Evolutionary conservation across 1,140 invertebrate species (phyloP).

Genomic region (Lepidurus apus): DNA sequence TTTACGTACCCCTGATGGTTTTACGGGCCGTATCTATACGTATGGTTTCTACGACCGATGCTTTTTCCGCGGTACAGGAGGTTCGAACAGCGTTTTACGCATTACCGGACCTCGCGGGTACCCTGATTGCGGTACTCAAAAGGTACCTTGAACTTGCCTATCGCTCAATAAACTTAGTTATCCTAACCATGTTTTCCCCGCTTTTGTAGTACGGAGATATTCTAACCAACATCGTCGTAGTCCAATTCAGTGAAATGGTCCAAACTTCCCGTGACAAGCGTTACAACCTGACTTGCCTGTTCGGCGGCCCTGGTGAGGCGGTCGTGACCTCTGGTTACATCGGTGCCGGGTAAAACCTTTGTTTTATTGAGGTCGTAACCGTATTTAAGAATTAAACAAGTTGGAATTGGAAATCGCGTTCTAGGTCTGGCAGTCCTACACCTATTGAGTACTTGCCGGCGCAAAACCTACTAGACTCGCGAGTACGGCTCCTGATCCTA

Average conservation of each 20-base stretch:
- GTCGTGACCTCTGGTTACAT: slow-evolving; percentile 90
- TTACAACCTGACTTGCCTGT: slow-evolving; percentile 85
- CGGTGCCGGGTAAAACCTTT: slow-evolving; percentile 70
- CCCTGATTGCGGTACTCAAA: slow-evolving; percentile 82
- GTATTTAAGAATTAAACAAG: slow-evolving; percentile 21
- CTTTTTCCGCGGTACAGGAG: slow-evolving; percentile 83
- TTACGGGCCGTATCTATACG: slow-evolving; percentile 82
- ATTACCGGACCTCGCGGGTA: slow-evolving; percentile 83
- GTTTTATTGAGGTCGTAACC: slow-evolving; percentile 11
- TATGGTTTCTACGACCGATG: slow-evolving; percentile 87
- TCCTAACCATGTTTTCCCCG: background rate
- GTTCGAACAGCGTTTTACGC: slow-evolving; percentile 69
- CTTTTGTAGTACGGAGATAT: slow-evolving; percentile 73
- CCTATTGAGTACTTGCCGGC: slow-evolving; percentile 85
- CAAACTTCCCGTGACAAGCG: slow-evolving; percentile 84
- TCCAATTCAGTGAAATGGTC: slow-evolving; percentile 87
- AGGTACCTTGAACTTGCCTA: slow-evolving; percentile 47
- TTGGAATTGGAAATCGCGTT: slow-evolving; percentile 22
- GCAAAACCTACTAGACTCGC: slow-evolving; percentile 80
- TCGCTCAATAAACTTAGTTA: background rate
- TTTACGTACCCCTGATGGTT: slow-evolving; percentile 76
- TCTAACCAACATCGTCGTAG: slow-evolving; percentile 88
- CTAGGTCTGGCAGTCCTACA: slow-evolving; percentile 76
- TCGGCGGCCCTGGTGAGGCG: slow-evolving; percentile 82
- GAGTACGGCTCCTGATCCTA: slow-evolving; percentile 74